These are phyloP conservation scores for Cydia fagiglandana DNA, from an alignment of 1,140 invertebrate species.

Conservation along the genomic window DNA sequence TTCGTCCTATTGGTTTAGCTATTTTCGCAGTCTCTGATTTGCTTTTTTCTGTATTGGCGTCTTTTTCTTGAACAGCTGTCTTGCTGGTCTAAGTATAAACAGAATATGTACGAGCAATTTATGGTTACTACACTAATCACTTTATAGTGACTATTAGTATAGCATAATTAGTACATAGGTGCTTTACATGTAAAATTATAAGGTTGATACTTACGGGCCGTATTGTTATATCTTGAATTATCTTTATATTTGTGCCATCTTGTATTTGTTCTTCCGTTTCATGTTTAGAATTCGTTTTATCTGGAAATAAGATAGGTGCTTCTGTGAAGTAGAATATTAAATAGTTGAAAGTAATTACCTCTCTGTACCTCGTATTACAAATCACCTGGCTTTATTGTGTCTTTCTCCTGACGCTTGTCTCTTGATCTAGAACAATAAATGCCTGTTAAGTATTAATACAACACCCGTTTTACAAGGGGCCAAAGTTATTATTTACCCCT, in stretches of 20 bases:
- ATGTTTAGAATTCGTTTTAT: conserved; percentile 1
- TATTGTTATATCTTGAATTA: conserved; percentile 25
- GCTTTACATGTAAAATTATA: not conserved
- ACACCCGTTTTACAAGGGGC: too few relatives aligned
- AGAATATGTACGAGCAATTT: not conserved
- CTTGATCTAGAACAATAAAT: conserved; percentile 49
- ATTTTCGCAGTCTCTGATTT: not conserved
- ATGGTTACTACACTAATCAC: not conserved
- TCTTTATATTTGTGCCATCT: conserved; percentile 20
- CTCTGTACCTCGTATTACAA: not conserved
- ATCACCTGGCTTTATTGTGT: conserved; percentile 36
- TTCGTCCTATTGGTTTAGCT: conserved; percentile 1
- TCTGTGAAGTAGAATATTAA: not conserved
- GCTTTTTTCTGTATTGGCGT: not conserved
- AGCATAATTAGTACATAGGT: not conserved
- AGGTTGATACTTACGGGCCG: not conserved
- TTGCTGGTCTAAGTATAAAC: not conserved
- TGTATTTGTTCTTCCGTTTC: not conserved
- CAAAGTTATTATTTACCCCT: too few relatives aligned
- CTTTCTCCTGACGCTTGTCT: conserved; percentile 50
- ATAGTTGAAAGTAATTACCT: not conserved
- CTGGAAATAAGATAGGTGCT: not conserved
- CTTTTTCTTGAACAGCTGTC: not conserved
- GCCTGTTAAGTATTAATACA: not conserved
- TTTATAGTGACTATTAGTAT: not conserved